These are phyloP conservation scores for Tolypeutes matacus DNA, from an alignment of 2,797 vertebrate genomes.

Conservation along the genomic window DNA sequence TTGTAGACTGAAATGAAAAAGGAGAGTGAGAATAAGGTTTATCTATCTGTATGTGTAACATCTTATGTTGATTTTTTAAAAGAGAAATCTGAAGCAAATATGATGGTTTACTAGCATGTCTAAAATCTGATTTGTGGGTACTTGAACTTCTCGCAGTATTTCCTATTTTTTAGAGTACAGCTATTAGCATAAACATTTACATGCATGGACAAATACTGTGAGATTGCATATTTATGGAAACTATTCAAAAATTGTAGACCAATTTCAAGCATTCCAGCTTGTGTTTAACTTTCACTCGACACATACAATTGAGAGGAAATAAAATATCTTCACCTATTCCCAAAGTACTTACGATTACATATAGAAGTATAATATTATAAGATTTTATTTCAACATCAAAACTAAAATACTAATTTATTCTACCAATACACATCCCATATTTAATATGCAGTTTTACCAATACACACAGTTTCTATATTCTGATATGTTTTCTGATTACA, in stretches of 20 bases:
- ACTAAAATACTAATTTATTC: not conserved
- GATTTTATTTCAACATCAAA: not conserved
- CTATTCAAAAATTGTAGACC: not conserved
- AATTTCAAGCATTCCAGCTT: not conserved
- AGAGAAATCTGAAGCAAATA: not conserved
- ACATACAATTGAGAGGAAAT: not conserved
- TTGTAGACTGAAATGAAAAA: not conserved
- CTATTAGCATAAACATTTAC: not conserved
- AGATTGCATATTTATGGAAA: not conserved
- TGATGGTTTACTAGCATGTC: not conserved
- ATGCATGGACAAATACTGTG: fast-evolving
- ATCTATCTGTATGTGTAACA: not conserved
- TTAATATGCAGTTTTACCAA: not conserved
- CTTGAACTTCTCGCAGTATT: not conserved
- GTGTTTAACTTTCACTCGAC: not conserved
- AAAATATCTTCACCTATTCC: not conserved
- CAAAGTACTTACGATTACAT: not conserved
- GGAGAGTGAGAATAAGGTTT: not conserved
- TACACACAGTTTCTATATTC: not conserved
- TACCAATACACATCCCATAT: not conserved
- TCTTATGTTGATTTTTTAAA: not conserved
- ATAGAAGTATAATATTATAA: not conserved
- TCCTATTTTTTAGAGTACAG: not conserved
- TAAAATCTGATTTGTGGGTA: not conserved
- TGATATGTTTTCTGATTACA: not conserved